A percentile compares a stretch with the other conserved stretches of the same genome.
Conservation (phyloP, 2,888 invertebrate genomes). For the Drosophila nigricruria region DNA sequence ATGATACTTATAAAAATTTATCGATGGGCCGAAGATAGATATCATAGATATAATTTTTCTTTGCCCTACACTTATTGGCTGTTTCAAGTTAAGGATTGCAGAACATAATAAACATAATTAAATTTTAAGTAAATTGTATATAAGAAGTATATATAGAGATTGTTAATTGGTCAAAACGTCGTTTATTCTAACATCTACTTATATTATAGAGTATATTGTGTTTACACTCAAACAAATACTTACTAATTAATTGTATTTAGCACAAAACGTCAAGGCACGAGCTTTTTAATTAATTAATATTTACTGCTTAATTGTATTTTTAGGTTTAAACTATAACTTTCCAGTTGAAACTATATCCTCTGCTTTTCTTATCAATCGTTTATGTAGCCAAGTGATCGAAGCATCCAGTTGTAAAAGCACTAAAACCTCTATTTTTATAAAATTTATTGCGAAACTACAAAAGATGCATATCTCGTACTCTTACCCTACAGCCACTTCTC, state of each 20-base stretch:
- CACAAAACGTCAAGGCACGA: too few species aligned
- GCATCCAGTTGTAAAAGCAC: constrained; percentile 7
- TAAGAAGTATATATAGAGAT: too few species aligned
- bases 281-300: not conserved
- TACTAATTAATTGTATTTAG: not conserved
- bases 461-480: constrained; percentile 18
- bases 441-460: constrained; percentile 41
- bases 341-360: not conserved
- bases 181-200: not conserved
- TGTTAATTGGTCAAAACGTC: too few species aligned
- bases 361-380: not conserved
- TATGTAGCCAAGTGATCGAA: constrained; percentile 6
- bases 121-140: not conserved
- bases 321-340: not conserved
- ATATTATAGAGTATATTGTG: not conserved
- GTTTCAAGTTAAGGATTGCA: not conserved
- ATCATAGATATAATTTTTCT: not conserved
- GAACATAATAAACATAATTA: not conserved
- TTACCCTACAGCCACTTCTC: constrained; percentile 5
- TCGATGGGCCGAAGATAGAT: not conserved
- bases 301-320: not conserved
- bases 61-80: not conserved
- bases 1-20: not conserved
- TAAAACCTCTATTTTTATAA: constrained; percentile 14
- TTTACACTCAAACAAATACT: not conserved